Base-by-base conservation (phyloP, 2,888 invertebrate genomes). In the Rhaphigaster nebulosa region DNA sequence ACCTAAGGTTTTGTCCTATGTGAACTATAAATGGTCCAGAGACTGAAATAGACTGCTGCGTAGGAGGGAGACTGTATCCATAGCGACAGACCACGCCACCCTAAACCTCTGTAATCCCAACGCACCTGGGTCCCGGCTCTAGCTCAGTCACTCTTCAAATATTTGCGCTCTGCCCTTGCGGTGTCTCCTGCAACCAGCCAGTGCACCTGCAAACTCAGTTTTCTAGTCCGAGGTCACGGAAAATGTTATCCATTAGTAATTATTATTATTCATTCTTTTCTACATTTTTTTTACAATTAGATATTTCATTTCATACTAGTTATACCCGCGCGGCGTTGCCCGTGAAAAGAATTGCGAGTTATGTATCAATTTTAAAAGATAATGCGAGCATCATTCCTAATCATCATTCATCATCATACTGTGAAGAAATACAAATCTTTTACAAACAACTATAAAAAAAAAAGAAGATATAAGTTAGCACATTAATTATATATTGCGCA, bases 71-170 rank as follows among this genome's bases (percentile, higher is more conserved):
- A 45, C 41, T 8, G 80, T 84, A 41, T 23, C 80, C 45, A 84
- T 84, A 26, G 80, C 45, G 34, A 84, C 80, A 26, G 80, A 45
- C 80, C 80, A 84, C 80, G 80, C 80, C 26, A 45, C 80, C 80
- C 80, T n/a, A 45, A 84, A 84, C 8, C 80, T 84, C 80, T 1
- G 41, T 84, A 84, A 84, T 84, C 80, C 80, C 41, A 23, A 84
- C 41, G 45, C 80, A 84, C 41, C 80, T 84, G 80, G 76, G 76
- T 34, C 70, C 70, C 70, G 18, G 70, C 34, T 70, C 70, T 34
- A 20, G 38, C 41, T 45, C 38, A 41, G 80, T n/a, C 80, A 38
- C 34, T 45, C 3, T 84, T 84, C 41, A 84, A 84, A 84, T 84
- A 84, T 84, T 84, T 84, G 76, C 13, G 26, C 26, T 70, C 2